A percentile compares a stretch with the other conserved stretches of the same genome.
Conservation (phyloP, 1,140 invertebrate genomes). For the Phthorimaea operculella region DNA sequence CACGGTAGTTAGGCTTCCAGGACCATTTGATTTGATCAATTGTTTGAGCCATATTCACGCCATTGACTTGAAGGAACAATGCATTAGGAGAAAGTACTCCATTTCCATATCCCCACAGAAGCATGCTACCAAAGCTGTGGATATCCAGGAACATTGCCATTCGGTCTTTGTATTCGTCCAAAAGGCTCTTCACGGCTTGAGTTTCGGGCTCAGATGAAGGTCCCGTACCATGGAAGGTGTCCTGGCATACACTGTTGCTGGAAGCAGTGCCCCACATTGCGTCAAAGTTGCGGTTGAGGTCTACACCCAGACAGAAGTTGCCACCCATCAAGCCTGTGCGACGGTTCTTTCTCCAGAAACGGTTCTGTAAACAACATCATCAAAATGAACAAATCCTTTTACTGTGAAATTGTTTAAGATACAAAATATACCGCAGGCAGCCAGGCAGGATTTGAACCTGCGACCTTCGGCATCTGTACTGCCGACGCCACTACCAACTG, state of each 20-base stretch:
- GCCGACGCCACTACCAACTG: no score
- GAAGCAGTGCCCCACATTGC: conserved; percentile 64
- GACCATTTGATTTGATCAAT: conserved; percentile 40
- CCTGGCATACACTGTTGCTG: conserved; percentile 69
- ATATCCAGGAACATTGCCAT: conserved; percentile 70
- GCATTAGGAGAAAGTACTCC: conserved; percentile 64
- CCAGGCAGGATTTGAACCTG: no score
- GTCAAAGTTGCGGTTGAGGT: conserved; percentile 74
- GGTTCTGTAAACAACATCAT: conserved; percentile 34
- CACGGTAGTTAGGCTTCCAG: conserved; percentile 50
- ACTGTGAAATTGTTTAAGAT: background rate
- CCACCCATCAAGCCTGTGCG: conserved; percentile 29
- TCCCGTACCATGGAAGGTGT: conserved; percentile 73
- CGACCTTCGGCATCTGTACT: no score
- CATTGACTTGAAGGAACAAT: conserved; percentile 34
- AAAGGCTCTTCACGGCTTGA: conserved; percentile 45
- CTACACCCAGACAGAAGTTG: conserved; percentile 66
- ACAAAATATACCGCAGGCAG: no score
- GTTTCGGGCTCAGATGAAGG: conserved; percentile 81
- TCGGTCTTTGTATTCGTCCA: conserved; percentile 37
- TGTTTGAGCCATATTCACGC: conserved; percentile 49
- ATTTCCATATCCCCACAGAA: conserved; percentile 74
- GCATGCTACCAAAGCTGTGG: conserved; percentile 74
- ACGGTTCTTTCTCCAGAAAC: conserved; percentile 73
- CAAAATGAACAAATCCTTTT: background rate